Conservation (phyloP, 2,113 vertebrate species). For the Laterallus jamaicensis region DNA sequence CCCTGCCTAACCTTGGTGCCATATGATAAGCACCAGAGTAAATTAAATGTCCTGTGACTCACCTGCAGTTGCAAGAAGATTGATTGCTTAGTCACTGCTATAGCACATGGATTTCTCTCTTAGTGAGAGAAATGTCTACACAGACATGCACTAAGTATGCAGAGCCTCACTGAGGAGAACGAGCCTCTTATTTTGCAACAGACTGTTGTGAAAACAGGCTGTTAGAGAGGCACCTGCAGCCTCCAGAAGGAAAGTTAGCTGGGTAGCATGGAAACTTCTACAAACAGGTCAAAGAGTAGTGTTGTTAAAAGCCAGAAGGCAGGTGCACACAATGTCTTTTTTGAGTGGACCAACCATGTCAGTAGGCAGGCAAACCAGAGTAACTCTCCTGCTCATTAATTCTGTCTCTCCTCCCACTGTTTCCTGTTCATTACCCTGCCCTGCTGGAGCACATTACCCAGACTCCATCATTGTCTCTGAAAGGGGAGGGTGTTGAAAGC, state of each 20-base stretch:
- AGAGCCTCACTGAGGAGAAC: not conserved
- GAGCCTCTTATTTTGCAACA: not conserved
- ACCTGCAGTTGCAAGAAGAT: not conserved
- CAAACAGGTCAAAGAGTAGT: not conserved
- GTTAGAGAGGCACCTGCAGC: not conserved
- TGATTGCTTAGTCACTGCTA: not conserved
- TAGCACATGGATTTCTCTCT: not conserved
- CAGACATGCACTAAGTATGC: not conserved
- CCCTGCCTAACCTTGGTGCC: not conserved
- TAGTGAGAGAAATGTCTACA: too few species aligned
- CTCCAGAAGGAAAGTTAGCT: conserved; percentile 2
- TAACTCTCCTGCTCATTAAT: conserved; percentile 17
- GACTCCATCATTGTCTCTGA: not conserved
- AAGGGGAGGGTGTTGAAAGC: conserved; percentile 10
- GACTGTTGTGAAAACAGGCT: not conserved
- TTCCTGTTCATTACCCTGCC: conserved; percentile 23
- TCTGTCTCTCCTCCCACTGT: not conserved
- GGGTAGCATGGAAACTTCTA: not conserved
- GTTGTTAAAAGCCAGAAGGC: conserved; percentile 38
- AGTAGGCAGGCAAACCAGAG: not conserved
- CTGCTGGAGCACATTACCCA: not conserved
- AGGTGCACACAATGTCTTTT: conserved; percentile 54
- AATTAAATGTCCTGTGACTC: conserved; percentile 7
- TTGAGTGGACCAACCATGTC: not conserved
- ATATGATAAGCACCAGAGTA: not conserved